phyloP scores from a whole-genome alignment of 2,113 vertebrate species.

The Lanius collurio region DNA sequence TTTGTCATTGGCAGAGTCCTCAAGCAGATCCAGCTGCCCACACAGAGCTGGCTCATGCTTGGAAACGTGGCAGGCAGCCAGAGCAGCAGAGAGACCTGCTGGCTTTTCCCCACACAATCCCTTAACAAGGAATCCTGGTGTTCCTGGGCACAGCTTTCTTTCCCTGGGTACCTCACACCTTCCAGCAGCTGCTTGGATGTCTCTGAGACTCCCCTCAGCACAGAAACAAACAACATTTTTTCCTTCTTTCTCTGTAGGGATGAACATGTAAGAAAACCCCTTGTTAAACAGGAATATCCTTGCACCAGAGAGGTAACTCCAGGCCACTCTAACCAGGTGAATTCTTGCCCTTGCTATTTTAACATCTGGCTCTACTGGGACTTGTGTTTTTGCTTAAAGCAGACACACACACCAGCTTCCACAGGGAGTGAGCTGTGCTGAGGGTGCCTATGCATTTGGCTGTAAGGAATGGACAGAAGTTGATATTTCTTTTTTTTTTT shows the following conservation, averaged over 20 bases:
- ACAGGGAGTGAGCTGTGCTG: not conserved
- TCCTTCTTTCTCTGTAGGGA: not conserved
- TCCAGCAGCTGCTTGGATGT: not conserved
- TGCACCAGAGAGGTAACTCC: not conserved
- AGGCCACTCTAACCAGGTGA: not conserved
- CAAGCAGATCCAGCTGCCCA: conserved; percentile 49
- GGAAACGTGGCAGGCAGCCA: conserved; percentile 18
- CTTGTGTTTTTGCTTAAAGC: not conserved
- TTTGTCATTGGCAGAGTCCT: conserved; percentile 28
- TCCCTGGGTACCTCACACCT: not conserved
- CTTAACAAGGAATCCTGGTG: conserved; percentile 49
- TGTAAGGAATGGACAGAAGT: not conserved
- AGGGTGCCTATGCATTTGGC: not conserved
- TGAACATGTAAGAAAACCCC: not conserved
- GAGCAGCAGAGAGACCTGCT: conserved; percentile 20
- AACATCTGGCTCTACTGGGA: not conserved
- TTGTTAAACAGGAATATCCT: not conserved
- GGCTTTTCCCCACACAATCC: not conserved
- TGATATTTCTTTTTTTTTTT: not conserved
- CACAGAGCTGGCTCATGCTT: conserved; percentile 2
- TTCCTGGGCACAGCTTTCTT: conserved; percentile 17
- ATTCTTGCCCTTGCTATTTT: not conserved
- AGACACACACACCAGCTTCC: not conserved
- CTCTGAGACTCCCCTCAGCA: not conserved
- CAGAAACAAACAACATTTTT: not conserved